Evolutionary conservation across 1,140 invertebrate genomes (phyloP).

Genomic region (Eupeodes corollae): DNA sequence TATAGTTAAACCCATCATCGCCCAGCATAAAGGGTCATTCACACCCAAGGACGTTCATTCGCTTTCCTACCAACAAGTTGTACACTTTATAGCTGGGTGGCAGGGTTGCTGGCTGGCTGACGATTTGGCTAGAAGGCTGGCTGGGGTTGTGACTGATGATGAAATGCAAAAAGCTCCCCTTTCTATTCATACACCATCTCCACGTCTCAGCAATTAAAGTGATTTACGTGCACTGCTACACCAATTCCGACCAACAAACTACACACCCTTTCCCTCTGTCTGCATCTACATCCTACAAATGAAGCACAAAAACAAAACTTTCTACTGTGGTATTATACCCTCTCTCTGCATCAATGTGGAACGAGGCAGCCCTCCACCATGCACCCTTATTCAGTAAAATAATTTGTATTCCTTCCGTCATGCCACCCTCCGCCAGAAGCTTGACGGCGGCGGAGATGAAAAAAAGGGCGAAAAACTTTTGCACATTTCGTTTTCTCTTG

Average conservation of each 20-base stretch:
- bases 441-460: not conserved
- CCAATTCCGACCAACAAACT: not conserved
- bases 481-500: conserved; percentile 5
- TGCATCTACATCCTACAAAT: no score
- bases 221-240: not conserved
- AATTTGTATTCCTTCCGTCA: no score
- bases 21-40: conserved; percentile 1
- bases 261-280: not conserved
- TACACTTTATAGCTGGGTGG: no score
- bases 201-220: not conserved
- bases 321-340: no score
- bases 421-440: not conserved
- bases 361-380: no score
- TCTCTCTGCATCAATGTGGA: no score
- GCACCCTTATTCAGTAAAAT: no score
- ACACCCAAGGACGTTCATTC: conserved; percentile 9
- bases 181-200: not conserved
- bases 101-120: not conserved
- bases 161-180: no score
- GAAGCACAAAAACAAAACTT: no score
- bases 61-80: no score
- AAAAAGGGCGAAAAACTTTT: not conserved
- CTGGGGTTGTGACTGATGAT: no score
- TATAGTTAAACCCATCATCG: not conserved
- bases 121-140: not conserved